Evolutionary conservation across 1,140 invertebrate species (phyloP), one percentile per base, ranked within the genome.

Genomic region (Babylonia areolata): DNA sequence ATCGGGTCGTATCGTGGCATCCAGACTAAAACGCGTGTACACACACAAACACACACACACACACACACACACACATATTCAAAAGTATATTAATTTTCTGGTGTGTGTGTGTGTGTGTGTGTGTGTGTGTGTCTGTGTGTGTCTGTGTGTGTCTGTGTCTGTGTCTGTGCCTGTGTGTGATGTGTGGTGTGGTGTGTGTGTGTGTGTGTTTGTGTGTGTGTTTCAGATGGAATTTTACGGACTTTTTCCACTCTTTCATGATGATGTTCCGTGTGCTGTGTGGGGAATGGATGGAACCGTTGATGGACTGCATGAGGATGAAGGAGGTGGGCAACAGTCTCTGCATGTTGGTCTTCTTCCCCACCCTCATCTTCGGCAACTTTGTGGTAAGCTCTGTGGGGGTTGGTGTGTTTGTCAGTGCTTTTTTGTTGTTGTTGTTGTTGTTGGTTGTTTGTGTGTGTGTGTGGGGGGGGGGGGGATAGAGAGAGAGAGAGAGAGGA

Each of bases 161-260:
- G 58, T 64, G n/a, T n/a, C n/a, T n/a, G n/a, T n/a, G n/a, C n/a
- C n/a, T n/a, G n/a, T n/a, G n/a, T n/a, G n/a, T n/a, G n/a, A n/a
- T n/a, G n/a, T n/a, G n/a, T n/a, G n/a, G n/a, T n/a, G n/a, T n/a
- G n/a, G n/a, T n/a, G 58, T 64, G 17, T 11, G 58, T 2, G 17
- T 11, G 20, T 11, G 20, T 11, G 58, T 11, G 58, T 11, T 12
- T 11, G 58, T 11, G 58, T 64, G 58, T 64, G 58, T 11, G 58
- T 64, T 64, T 97, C 97, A 96, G 98, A 87, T 99, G 98, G 98
- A 98, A 99, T 95, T 99, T 99, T 94, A 97, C 96, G 31, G 98
- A 99, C 95, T 99, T 99, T 94, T 98, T 98, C 96, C 98, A 99
- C 95, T 98, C 98, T 77, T 98, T 99, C 93, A 98, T 99, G 98